Evolutionary conservation across 2,888 invertebrate genomes (phyloP).

Genomic region (Patella caerulea): DNA sequence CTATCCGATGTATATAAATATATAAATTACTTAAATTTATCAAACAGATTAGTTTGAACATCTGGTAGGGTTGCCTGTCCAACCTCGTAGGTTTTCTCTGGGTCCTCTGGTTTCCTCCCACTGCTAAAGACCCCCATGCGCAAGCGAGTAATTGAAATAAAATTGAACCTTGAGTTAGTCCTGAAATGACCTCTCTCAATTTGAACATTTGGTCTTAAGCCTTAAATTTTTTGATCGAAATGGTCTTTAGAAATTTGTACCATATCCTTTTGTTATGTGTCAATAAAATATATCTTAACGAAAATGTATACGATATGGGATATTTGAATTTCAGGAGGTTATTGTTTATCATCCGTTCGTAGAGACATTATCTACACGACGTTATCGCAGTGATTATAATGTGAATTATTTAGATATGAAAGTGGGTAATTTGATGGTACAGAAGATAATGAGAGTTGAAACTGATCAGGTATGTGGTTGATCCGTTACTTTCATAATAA

Average conservation of each 20-base stretch:
- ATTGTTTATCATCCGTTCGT: conserved; percentile 93
- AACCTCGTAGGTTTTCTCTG: too few relatives aligned
- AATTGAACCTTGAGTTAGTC: too few relatives aligned
- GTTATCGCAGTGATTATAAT: conserved; percentile 59
- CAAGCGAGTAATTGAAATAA: too few relatives aligned
- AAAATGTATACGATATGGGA: background rate
- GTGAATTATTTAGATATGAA: conserved; percentile 87
- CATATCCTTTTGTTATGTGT: background rate
- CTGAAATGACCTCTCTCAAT: too few relatives aligned
- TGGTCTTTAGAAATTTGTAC: background rate
- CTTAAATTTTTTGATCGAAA: background rate
- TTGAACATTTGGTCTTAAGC: too few relatives aligned
- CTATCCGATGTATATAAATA: too few relatives aligned
- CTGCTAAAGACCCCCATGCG: too few relatives aligned
- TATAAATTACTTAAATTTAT: too few relatives aligned
- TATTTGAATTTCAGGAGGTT: conserved; percentile 78
- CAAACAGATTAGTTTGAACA: too few relatives aligned
- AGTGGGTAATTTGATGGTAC: conserved; percentile 95
- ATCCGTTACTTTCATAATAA: too few relatives aligned
- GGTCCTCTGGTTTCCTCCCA: too few relatives aligned
- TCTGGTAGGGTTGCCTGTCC: too few relatives aligned
- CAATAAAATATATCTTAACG: background rate
- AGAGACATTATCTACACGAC: conserved; percentile 93
- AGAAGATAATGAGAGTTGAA: conserved; percentile 93
- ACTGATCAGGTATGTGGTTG: conserved; percentile 79